Base-by-base conservation (phyloP, 2,797 vertebrate genomes). In the Myiothlypis chrysogaster region DNA sequence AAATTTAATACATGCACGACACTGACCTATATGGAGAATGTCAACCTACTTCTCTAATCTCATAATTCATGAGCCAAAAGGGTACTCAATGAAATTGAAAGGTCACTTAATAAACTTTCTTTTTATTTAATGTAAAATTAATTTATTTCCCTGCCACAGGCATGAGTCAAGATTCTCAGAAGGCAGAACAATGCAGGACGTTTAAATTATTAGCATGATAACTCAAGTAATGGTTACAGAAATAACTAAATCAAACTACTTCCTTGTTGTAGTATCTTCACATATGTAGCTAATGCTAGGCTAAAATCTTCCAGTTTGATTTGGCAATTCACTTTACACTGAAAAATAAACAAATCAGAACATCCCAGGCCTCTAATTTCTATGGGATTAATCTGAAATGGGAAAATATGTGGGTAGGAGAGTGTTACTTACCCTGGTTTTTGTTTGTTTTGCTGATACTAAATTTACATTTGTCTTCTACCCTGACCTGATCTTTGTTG, bases 321-420 rank as follows among this genome's bases (percentile, higher is more conserved):
- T 77, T 93, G 65, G 59, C n/a, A 76, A 72, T 46, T 83, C 57
- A 65, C 23, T 89, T 93, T 57, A 64, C 71, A 82, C 10, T 90
- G 63, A 95, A 96, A 96, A 96, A 83, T 41, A 93, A 94, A 87
- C 44, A 83, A 87, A 72, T 19, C 14, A 93, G 95, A 96, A 89
- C 72, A 88, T 55, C 37, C 25, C 57, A 66, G 55, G 55, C 57
- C 82, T 59, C 41, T 83, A 23, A 68, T 87, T 88, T 79, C 79
- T 65, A 34, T 50, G 50, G 19, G 80, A 82, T 83, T 76, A 95
- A 93, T 34, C 25, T 57, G 79, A 92, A 94, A 94, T 79, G 78
- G 78, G 66, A 91, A 90, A 94, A 90, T 17, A 20, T 89, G 90
- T 46, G 70, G 39, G 60, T 57, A 73, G 12, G 53, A 93, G 55